These are phyloP conservation scores for Ormyrus rosae DNA, from an alignment of 2,888 invertebrate genomes.

Conservation along the genomic window DNA sequence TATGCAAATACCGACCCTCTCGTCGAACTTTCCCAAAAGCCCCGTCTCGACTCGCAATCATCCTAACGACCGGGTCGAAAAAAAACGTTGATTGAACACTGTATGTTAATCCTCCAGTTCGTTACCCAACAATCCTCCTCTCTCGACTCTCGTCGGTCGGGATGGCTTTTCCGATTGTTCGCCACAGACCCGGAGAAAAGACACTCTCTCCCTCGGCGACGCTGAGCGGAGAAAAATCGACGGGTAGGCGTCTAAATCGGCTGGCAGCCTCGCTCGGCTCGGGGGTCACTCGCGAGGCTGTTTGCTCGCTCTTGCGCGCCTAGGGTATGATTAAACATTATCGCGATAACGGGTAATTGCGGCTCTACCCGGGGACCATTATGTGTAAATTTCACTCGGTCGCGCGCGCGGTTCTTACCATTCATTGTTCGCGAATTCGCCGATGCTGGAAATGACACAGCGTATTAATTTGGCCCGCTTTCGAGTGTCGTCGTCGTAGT, in stretches of 20 bases:
- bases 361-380: constrained; percentile 52
- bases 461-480: constrained; percentile 51
- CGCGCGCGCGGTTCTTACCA: constrained; percentile 22
- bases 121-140: background rate
- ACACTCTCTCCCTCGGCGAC: background rate
- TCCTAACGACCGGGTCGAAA: too few relatives aligned
- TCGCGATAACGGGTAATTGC: constrained; percentile 57
- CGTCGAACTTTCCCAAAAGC: background rate
- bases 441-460: constrained; percentile 52
- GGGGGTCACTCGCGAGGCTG: constrained; percentile 52
- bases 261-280: constrained; percentile 31
- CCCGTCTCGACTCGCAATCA: background rate
- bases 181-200: background rate
- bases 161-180: constrained; percentile 50
- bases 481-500: background rate
- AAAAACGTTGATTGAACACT: too few relatives aligned
- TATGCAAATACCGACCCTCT: background rate
- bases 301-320: constrained; percentile 38
- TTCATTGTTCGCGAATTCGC: constrained; percentile 54
- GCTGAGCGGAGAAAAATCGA: background rate
- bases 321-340: constrained; percentile 58
- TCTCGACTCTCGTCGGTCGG: background rate
- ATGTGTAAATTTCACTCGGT: constrained; percentile 57
- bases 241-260: constrained; percentile 52
- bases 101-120: background rate